Evolutionary conservation across 1,140 invertebrate species (phyloP).

Genomic region (Panonychus citri): DNA sequence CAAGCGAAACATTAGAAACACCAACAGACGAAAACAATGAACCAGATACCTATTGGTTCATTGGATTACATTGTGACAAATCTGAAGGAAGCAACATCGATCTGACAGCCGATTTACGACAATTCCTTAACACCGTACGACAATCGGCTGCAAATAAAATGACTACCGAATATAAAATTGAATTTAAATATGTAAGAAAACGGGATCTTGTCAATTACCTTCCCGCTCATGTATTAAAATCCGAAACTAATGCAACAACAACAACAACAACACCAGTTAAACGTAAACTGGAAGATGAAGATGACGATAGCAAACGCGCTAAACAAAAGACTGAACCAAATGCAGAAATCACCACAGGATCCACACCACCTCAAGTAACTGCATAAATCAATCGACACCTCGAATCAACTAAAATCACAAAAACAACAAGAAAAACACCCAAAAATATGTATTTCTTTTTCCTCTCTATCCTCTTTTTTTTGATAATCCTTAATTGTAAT

Average conservation of each 20-base stretch:
- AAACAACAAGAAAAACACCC: no score
- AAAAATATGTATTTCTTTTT: no score
- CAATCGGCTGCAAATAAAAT: conserved; percentile 46
- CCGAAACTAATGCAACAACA: no score
- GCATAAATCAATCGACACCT: no score
- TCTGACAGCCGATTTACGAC: conserved; percentile 70
- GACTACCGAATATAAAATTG: conserved; percentile 72
- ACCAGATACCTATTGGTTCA: conserved; percentile 75
- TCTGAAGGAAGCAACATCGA: conserved; percentile 67
- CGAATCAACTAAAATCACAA: no score
- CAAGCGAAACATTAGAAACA: not conserved
- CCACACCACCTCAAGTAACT: no score
- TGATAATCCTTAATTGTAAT: no score
- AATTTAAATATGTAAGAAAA: conserved; percentile 35
- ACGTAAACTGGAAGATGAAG: no score
- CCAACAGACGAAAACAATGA: conserved; percentile 20
- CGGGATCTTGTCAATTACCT: conserved; percentile 18
- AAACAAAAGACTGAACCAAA: no score
- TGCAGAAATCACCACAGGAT: no score
- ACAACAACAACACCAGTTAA: not conserved
- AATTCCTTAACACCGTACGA: conserved; percentile 54
- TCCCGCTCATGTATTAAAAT: not conserved
- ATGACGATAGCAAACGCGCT: no score
- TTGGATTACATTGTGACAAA: conserved; percentile 74
- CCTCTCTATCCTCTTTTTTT: no score